Base-by-base conservation (phyloP, 2,888 invertebrate genomes). In the Leucophora obtusa region DNA sequence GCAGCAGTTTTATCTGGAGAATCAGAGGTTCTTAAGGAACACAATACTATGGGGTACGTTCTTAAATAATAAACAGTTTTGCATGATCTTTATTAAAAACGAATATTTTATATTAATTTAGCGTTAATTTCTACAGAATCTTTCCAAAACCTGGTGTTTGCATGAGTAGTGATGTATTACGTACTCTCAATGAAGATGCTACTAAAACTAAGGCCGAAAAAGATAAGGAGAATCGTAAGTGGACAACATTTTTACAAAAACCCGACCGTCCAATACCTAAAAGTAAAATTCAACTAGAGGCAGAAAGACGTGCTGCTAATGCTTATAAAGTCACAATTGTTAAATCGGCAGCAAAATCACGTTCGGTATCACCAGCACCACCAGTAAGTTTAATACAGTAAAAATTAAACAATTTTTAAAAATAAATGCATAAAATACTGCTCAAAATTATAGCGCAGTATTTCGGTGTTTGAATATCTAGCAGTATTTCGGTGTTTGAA, bases 231-330 rank as follows among this genome's bases (percentile, higher is more conserved):
- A 92, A 92, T 83, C 92, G 92, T 84, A 93, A 93, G 84, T 94
- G 93, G 92, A 95, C 96, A 4, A 95, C 94, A 35, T 96, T 96
- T 86, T 87, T 96, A 80, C 94, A 94, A 88, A 94, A 94, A 85
- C 96, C 96, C 0, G 92, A 93, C 83, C 91, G 94, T 18, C 93
- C 95, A 0, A 92, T 93, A 82, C 95, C 95, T 8, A 89, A 89
- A 79, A 89, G 87, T 72, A 88, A 87, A 71, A 86, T 86, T 6
- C 86, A 88, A 79, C 66, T 89, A 53, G 89, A 90, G 77, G 87
- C 88, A 2, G 89, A 90, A 33, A 83, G 84, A 0, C 83, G 87
- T 21, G 86, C 86, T 86, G 90, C 84, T 35, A 88, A 89, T 83
- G 88, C 89, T 38, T 93, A 93, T 83, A 92, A 91, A 90, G 92